phyloP scores from a whole-genome alignment of 1,140 invertebrate species.

The Drosophila willistoni region DNA sequence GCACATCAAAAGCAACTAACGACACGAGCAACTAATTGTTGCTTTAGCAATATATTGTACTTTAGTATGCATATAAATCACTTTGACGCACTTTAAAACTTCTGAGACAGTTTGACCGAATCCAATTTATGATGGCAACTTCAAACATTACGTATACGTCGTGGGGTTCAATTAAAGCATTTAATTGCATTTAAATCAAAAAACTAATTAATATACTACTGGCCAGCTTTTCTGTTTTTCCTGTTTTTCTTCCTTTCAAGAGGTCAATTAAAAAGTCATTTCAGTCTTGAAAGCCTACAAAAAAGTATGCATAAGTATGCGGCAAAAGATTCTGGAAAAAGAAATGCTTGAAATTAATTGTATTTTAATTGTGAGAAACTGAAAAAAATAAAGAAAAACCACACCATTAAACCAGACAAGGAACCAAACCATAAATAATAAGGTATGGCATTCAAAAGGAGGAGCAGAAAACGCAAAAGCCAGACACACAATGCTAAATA shows the following conservation, averaged over 20 bases:
- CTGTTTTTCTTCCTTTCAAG: neutral
- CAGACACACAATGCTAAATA: neutral
- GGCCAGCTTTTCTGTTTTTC: conserved; percentile 38
- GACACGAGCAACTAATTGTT: neutral
- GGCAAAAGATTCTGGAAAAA: conserved; percentile 21
- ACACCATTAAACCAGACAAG: neutral
- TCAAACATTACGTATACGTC: neutral
- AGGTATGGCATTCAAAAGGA: neutral
- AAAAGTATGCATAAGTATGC: conserved; percentile 31
- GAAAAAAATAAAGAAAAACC: conserved; percentile 45
- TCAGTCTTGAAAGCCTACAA: neutral
- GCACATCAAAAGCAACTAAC: neutral
- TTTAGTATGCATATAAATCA: neutral
- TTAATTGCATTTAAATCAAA: conserved; percentile 38
- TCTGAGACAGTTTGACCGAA: neutral
- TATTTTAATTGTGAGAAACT: conserved; percentile 63
- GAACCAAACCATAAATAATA: neutral
- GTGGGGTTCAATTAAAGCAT: neutral
- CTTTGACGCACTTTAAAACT: neutral
- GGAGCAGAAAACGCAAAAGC: neutral
- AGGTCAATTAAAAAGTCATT: conserved; percentile 60
- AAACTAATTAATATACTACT: conserved; percentile 65
- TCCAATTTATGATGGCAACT: neutral
- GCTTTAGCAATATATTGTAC: neutral
- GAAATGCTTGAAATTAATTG: conserved; percentile 51